Conservation (phyloP, 92 coral and sea anemone species). For the Heliopora coerulea region DNA sequence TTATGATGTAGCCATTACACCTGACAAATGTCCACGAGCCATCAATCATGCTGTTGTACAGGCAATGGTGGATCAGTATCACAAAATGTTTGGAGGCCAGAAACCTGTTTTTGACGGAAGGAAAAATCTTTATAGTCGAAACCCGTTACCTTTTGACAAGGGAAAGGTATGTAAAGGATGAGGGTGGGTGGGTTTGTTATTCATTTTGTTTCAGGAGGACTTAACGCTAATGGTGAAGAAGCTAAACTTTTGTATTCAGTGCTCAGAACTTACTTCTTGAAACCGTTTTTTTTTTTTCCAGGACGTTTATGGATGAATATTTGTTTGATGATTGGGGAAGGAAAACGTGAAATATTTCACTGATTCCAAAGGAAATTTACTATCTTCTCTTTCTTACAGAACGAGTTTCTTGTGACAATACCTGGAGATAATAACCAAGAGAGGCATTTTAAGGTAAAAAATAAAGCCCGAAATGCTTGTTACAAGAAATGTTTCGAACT, state of each 20-base stretch:
- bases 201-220: no score
- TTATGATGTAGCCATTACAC: slow-evolving; percentile 73
- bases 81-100: slow-evolving; percentile 79
- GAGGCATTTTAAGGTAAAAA: slow-evolving; percentile 70
- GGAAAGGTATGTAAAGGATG: no score
- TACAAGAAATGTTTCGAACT: no score
- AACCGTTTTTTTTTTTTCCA: not conserved
- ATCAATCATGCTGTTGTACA: slow-evolving; percentile 86
- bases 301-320: no score
- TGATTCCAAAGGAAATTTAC: no score
- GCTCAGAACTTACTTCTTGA: not conserved
- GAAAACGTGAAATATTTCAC: no score
- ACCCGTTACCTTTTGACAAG: slow-evolving; percentile 76
- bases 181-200: no score
- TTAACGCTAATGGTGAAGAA: no score
- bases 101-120: slow-evolving; percentile 96
- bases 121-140: slow-evolving; percentile 82
- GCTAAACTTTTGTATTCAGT: no score
- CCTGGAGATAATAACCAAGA: slow-evolving; percentile 73
- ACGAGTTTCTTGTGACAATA: slow-evolving; percentile 70
- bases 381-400: slow-evolving; percentile 30
- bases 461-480: no score
- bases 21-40: slow-evolving; percentile 90
- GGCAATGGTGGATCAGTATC: slow-evolving; percentile 81
- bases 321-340: no score